phyloP scores from a whole-genome alignment of 2,113 vertebrate genomes.

The Recurvirostra avosetta region DNA sequence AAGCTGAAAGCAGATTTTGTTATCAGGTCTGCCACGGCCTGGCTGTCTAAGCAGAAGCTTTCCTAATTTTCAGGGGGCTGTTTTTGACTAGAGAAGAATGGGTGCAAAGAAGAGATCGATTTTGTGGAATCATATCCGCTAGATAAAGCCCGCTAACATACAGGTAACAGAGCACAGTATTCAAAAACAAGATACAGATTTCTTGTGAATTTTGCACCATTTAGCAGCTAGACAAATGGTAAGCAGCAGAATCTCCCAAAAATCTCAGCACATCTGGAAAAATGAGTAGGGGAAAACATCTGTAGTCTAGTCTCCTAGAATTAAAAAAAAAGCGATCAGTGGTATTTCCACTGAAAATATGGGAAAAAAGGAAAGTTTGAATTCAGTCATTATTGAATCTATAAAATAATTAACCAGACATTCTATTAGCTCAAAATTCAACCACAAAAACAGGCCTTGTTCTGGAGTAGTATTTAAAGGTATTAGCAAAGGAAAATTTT shows the following conservation, averaged over 20 bases:
- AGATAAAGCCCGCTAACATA: background rate
- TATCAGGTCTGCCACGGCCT: background rate
- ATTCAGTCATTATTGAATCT: background rate
- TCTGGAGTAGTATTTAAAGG: background rate
- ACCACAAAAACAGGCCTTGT: background rate
- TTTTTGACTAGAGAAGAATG: background rate
- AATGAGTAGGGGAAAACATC: background rate
- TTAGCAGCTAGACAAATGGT: background rate
- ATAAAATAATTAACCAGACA: background rate
- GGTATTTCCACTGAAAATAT: background rate
- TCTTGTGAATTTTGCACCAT: background rate
- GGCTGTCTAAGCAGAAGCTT: background rate
- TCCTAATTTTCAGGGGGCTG: background rate
- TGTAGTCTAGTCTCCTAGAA: background rate
- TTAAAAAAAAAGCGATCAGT: background rate
- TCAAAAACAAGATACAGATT: background rate
- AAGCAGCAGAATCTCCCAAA: background rate
- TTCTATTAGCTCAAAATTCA: background rate
- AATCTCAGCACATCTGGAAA: background rate
- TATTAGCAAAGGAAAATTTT: conserved; percentile 10
- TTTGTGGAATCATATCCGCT: too few relatives aligned
- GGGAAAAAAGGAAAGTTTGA: background rate
- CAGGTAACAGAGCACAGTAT: background rate
- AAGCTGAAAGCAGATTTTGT: rapidly evolving
- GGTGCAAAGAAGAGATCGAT: background rate